These are phyloP conservation scores for Zaprionus lineosus DNA, from an alignment of 2,888 invertebrate genomes.

Conservation along the genomic window DNA sequence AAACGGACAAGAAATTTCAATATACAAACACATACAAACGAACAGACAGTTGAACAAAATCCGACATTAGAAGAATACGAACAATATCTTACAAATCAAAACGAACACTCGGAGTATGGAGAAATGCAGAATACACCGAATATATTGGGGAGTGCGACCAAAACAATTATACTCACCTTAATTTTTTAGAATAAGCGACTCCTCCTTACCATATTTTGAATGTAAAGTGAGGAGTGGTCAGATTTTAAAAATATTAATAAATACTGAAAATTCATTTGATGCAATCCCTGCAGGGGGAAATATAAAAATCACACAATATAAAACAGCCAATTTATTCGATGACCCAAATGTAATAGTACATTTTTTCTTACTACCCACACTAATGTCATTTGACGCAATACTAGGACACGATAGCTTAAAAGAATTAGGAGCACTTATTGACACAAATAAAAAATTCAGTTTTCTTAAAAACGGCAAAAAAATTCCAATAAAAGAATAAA, in stretches of 20 bases:
- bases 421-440: no score
- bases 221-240: background rate
- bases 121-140: background rate
- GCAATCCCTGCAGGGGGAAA: background rate
- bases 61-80: no score
- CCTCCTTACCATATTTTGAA: background rate
- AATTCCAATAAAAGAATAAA: no score
- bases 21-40: background rate
- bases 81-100: background rate
- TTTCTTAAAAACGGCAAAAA: no score
- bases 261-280: background rate
- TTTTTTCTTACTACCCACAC: background rate
- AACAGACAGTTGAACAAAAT: no score
- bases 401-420: no score
- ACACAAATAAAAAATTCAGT: no score
- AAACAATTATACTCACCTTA: background rate
- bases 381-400: no score
- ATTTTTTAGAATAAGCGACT: background rate
- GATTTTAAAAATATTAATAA: background rate
- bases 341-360: background rate
- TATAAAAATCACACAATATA: background rate
- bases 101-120: background rate
- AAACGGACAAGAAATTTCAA: background rate
- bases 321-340: constrained; percentile 1
- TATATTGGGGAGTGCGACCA: background rate